Conservation (phyloP, 2,113 vertebrate species). For the Gracilinanus agilis region DNA sequence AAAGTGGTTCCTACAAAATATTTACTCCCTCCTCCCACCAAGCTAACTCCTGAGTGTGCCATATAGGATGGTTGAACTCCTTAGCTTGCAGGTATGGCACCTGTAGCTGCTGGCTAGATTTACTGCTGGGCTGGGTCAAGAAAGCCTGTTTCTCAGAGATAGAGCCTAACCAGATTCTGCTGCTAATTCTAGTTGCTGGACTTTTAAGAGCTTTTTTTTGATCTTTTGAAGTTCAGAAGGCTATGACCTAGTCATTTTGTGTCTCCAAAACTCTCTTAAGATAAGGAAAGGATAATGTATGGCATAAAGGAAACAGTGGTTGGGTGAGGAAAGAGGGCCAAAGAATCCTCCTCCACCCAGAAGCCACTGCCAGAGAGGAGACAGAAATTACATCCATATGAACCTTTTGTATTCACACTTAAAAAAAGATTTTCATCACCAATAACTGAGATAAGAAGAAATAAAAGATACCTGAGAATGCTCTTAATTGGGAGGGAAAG, state of each 20-base stretch:
- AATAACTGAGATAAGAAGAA: no score
- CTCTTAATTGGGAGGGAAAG: not conserved
- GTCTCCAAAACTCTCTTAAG: no score
- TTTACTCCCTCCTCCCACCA: not conserved
- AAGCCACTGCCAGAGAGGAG: no score
- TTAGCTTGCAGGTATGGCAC: not conserved
- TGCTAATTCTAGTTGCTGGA: not conserved
- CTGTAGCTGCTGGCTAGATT: not conserved
- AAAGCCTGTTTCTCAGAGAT: not conserved
- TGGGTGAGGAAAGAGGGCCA: no score
- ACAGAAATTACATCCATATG: no score
- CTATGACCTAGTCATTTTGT: no score
- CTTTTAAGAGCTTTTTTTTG: not conserved
- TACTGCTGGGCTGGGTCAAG: not conserved
- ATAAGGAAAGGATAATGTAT: no score
- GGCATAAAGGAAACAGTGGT: no score
- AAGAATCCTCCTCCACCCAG: no score
- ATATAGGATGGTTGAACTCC: not conserved
- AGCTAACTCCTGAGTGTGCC: not conserved
- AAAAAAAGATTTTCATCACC: no score
- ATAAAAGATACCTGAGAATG: not conserved
- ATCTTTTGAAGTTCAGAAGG: not conserved
- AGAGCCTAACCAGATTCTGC: not conserved
- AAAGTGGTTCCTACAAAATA: not conserved
- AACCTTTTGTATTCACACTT: no score